Base-by-base conservation (phyloP, 2,113 vertebrate species). In the Psophia crepitans region DNA sequence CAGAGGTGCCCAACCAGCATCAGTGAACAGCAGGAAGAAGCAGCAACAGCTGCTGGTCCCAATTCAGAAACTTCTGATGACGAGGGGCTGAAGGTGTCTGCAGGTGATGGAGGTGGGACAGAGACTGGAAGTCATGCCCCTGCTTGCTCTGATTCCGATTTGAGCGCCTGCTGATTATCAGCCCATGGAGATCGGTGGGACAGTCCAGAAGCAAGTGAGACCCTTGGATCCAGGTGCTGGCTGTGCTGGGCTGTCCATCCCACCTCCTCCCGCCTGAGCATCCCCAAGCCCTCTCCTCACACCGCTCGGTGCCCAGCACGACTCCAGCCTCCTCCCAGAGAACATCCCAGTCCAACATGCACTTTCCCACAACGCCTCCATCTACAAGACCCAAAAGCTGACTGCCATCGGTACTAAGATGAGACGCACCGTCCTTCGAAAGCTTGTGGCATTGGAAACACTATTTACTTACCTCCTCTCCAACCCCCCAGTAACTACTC, bases 381-480 rank as follows among this genome's bases (percentile, higher is more conserved):
- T 11, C 60, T 69, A 0, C 4, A 73, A 89, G 68, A 57, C 51
- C 35, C 37, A 28, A 49, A 37, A 68, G 48, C 35, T 95, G 73
- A 37, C 44, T 69, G 69, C 53, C 69, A 78, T 39, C 61, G 23
- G 46, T 33, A 56, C 58, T 30, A 14, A 49, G 64, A 54, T 14
- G 48, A 75, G 43, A 87, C 2, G 0, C 23, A 9, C 43, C 1
- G 1, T 26, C 64, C 65, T 87, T 84, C 87, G 84, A 32, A 96
- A 2, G 8, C 69, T 49, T 6, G 4, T 68, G 69, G 46, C 65
- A 58, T 46, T 12, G 68, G 77, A 71, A 93, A 91, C 14, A 13
- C 41, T 60, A 44, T 46, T 69, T 75, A 79, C 90, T 94, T 90
- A 89, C 76, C 63, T 89, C 69, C 39, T 73, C 32, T 58, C 37